A percentile compares a stretch with the other conserved stretches of the same genome.
These are phyloP conservation scores for Pandemis cinnamomeana DNA, from an alignment of 2,888 invertebrate genomes.

Conservation along the genomic window DNA sequence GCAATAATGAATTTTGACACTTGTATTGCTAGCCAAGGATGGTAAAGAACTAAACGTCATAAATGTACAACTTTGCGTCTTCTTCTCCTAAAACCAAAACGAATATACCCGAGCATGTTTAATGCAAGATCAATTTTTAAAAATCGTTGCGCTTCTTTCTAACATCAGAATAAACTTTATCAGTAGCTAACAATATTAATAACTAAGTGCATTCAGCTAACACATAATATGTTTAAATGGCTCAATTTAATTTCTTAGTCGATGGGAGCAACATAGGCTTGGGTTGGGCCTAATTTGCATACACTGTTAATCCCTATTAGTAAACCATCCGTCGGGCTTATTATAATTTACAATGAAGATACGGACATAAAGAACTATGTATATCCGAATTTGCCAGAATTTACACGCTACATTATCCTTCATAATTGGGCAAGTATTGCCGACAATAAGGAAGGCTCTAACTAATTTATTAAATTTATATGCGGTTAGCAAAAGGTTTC, in stretches of 20 bases:
- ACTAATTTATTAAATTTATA: not conserved
- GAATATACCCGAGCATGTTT: too few relatives aligned
- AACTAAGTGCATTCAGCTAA: not conserved
- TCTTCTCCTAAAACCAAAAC: too few relatives aligned
- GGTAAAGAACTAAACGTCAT: too few relatives aligned
- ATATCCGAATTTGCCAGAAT: constrained; percentile 5
- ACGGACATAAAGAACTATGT: constrained; percentile 12
- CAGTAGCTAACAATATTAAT: too few relatives aligned
- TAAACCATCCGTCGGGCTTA: constrained; percentile 29
- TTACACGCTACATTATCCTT: not conserved
- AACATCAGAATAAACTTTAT: not conserved
- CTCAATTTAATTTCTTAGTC: constrained; percentile 21
- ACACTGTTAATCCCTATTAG: constrained; percentile 35
- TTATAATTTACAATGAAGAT: constrained; percentile 31
- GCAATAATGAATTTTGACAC: too few relatives aligned
- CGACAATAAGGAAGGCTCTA: too few relatives aligned
- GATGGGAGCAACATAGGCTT: not conserved
- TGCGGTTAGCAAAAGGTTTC: not conserved
- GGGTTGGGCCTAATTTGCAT: constrained; percentile 29
- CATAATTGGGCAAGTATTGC: not conserved
- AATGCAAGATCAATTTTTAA: too few relatives aligned
- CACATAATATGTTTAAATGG: not conserved
- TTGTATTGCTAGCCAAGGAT: too few relatives aligned
- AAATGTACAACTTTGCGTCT: too few relatives aligned
- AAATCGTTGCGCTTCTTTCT: not conserved